phyloP scores from a whole-genome alignment of 2,888 invertebrate species.

The Phaedon cochleariae region DNA sequence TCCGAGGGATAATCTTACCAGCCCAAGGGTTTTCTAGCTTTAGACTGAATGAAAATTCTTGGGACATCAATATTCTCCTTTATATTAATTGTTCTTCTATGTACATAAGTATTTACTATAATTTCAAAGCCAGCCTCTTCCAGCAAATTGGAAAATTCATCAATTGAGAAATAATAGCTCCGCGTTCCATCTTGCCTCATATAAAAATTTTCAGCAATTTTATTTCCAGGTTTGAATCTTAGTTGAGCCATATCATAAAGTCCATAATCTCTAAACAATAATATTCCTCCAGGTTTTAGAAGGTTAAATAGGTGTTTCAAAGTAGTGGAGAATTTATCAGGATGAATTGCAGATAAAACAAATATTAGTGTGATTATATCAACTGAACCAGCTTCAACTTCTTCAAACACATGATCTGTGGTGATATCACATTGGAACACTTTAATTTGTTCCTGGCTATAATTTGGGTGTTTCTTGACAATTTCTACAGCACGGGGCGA shows the following conservation, averaged over 20 bases:
- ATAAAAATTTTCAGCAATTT: conserved; percentile 92
- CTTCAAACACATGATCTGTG: conserved; percentile 70
- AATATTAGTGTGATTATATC: conserved; percentile 92
- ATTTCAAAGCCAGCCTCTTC: conserved; percentile 75
- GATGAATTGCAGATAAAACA: conserved; percentile 94
- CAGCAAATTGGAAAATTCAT: conserved; percentile 75
- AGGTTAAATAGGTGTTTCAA: conserved; percentile 71
- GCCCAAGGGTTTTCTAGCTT: conserved; percentile 64
- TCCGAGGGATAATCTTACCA: too few relatives aligned
- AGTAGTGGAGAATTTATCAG: conserved; percentile 76
- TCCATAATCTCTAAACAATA: conserved; percentile 94
- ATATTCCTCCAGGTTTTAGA: conserved; percentile 78
- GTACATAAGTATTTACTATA: conserved; percentile 77
- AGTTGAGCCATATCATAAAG: conserved; percentile 96
- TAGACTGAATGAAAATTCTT: conserved; percentile 92
- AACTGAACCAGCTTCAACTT: conserved; percentile 65
- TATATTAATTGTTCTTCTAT: conserved; percentile 88
- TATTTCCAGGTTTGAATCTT: conserved; percentile 91
- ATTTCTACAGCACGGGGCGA: conserved; percentile 90
- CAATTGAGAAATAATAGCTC: conserved; percentile 82
- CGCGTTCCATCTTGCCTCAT: conserved; percentile 96
- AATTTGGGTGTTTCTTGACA: conserved; percentile 76
- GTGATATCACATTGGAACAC: conserved; percentile 91
- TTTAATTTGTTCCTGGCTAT: conserved; percentile 70
- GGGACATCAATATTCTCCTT: conserved; percentile 93